Base-by-base conservation (phyloP, 2,888 invertebrate genomes). In the Dasysyrphus tricinctus region DNA sequence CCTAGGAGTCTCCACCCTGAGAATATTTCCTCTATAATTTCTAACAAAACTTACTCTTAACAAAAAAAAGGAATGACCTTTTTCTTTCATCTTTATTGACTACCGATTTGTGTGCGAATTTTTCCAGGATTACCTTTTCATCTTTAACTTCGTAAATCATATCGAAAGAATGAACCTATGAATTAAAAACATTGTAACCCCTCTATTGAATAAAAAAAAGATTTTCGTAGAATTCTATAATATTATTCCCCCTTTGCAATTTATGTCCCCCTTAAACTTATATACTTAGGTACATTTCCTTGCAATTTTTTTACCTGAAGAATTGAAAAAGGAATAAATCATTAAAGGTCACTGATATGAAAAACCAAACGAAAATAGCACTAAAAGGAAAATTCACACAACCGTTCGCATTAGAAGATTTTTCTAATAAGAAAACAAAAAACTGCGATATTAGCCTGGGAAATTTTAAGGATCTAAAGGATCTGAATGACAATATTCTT, bases 241-340 rank as follows among this genome's bases (percentile, higher is more conserved):
- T 47, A 39, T 61, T 56, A n/a, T 56, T 70, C 56, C 70, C 63
- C 65, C 57, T 74, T 47, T 42, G 16, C 51, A 54, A 42, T 57
- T 63, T 12, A 5, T 39, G 54, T 69, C 69, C 85, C 75, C 70
- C 37, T 77, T 24, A 14, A 5, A 37, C 12, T 32, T 61, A n/a
- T 37, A 56, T 29, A 34, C 5, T 7, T 19, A n/a, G n/a, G n/a
- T n/a, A n/a, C 24, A 14, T 29, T 37, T 61, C 47, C 11, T 51
- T 51, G 51, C 80, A 37, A 6, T 49, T 54, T 11, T 2, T 14
- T 6, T 78, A 69, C 77, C 85, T 74, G 69, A 49, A 19, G n/a
- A 70, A 81, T 78, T 70, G 63, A 79, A 14, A 73, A 59, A 75
- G 19, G 47, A 74, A 78, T 86, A 70, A 82, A 75, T 82, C 86